Evolutionary conservation across 2,888 invertebrate species (phyloP), one percentile per base, ranked within the genome.

Genomic region (Linyphia triangularis): DNA sequence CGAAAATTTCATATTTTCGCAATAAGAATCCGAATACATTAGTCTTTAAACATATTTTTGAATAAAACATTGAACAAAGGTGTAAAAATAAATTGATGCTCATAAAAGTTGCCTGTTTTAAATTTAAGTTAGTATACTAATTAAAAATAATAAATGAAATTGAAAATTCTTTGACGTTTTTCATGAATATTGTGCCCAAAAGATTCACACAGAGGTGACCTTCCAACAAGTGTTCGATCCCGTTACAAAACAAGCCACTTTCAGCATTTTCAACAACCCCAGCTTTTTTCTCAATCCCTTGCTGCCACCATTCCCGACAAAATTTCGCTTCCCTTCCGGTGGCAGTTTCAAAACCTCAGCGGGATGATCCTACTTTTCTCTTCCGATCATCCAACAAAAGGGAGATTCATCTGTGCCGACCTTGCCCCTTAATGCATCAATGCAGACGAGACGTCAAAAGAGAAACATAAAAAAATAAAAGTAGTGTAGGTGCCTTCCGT

Each of bases 321-420:
- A 78, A 43, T 65, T 40, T 43, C 63, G 40, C 43, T 65, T 78
- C 43, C 65, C 78, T 33, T 57, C 73, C 57, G 43, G 9, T n/a
- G 7, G 67, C 13, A 24, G 19, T 78, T 67, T 67, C 67, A 51
- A 79, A 37, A 79, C 51, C 26, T 33, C 51, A 4, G 26, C 28
- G 51, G 78, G 78, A 78, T 79, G 75, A 63, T 77, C 69, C 73
- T 63, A 77, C 63, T 77, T 67, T 79, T 69, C 63, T 65, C 65
- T 78, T 65, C 78, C 77, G 19, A 78, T 65, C 78, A 40, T 24
- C 43, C 24, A 13, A 77, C 61, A 77, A 65, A 51, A 28, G 78
- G 19, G 61, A 33, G 22, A 51, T 51, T 24, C 13, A 33, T 7
- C n/a, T 33, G 4, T n/a, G 67, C 2, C 79, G 79, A 79, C 79